phyloP scores from a whole-genome alignment of 2,888 invertebrate genomes.

The Lasioglossum pauxillum region DNA sequence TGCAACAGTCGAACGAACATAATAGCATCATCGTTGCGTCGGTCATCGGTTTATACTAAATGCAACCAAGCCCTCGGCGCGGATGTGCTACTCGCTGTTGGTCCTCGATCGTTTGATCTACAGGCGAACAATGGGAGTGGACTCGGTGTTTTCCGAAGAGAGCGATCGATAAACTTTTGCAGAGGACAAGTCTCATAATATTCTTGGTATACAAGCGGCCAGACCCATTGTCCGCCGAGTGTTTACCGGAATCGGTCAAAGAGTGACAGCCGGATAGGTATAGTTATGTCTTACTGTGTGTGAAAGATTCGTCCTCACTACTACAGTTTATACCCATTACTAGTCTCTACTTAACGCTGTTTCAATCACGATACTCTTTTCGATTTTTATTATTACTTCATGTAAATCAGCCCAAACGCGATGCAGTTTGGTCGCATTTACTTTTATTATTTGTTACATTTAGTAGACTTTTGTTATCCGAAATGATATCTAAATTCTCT shows the following conservation, averaged over 20 bases:
- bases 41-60: background rate
- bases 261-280: conserved; percentile 1
- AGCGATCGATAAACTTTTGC: conserved; percentile 25
- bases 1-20: background rate
- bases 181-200: conserved; percentile 18
- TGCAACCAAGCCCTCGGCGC: background rate
- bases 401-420: background rate
- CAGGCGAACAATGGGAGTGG: conserved; percentile 26
- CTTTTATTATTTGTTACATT: background rate
- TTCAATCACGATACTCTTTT: background rate
- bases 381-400: background rate
- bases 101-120: conserved; percentile 6
- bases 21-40: background rate
- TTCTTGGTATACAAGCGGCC: background rate
- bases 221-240: conserved; percentile 12
- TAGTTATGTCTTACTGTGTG: background rate
- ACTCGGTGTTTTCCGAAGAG: background rate
- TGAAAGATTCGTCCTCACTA: background rate
- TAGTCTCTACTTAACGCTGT: background rate
- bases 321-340: background rate
- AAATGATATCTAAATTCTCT: too few species aligned
- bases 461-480: too few species aligned
- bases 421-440: background rate
- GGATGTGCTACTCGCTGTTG: background rate
- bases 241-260: conserved; percentile 25